Evolutionary conservation across 1,140 invertebrate genomes (phyloP), one percentile per base, ranked within the genome.

Genomic region (Scylla paramamosain): DNA sequence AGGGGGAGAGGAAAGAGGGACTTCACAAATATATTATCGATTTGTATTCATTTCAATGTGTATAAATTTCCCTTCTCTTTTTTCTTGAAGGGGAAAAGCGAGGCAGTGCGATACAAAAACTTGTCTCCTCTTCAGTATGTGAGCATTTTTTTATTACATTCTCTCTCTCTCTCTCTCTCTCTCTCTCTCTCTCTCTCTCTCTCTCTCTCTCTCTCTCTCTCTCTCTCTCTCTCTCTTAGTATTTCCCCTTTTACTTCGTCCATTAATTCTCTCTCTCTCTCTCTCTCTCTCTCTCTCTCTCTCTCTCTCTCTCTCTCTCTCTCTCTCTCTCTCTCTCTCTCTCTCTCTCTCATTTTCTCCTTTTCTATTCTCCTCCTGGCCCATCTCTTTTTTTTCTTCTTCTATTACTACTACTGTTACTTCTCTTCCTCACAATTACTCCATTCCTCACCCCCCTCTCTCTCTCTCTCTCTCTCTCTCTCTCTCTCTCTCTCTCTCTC

Each of bases 401-500:
- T 25, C 25, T 25, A 8, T 25, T 84, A 6, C 25, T 25, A 7
- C 31, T 28, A 4, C 6, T 29, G 14, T 4, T 39, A 28, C 31
- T 88, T 39, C 31, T 88, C 45, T 88, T 88, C 6, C 29, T 14
- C 20, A 28, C 6, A 7, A 12, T 88, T 20, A n/a, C n/a, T n/a
- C n/a, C n/a, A n/a, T n/a, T n/a, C n/a, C n/a, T n/a, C n/a, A n/a
- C n/a, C n/a, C n/a, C n/a, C n/a, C 52, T 59, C 52, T 91, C 89
- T 48, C 89, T 91, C 45, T 48, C 89, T 32, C 89, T 46, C 45
- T 91, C 32, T 48, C n/a, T 52, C 46, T 52, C 45, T 91, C 86
- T 91, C 89, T 48, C 89, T 91, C 89, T 91, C 89, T 48, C 89
- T 91, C 52, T 52, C 52, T 88, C 86, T 88, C 45, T 88, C 45